Percentiles rank a stretch among this genome's conserved stretches.
Conservation (phyloP, 2,113 vertebrate species). For the Parotia lawesii region DNA sequence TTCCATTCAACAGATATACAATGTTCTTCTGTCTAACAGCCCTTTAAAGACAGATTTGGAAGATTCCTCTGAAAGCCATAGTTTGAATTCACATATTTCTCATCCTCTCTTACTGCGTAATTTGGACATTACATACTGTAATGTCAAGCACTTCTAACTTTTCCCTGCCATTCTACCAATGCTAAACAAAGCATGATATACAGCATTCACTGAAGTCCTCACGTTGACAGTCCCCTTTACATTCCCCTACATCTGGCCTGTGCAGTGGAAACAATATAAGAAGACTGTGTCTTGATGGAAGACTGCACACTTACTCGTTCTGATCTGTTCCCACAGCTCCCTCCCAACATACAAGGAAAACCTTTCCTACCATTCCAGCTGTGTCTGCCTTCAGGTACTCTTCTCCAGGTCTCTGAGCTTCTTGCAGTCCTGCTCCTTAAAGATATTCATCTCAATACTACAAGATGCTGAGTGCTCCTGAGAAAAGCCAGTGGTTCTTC, state of each 20-base stretch:
- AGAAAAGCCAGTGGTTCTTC: not conserved
- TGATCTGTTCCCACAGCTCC: not conserved
- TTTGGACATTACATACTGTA: not conserved
- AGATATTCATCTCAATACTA: conserved; percentile 7
- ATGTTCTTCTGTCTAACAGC: not conserved
- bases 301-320: not conserved
- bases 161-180: not conserved
- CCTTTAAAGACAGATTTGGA: not conserved
- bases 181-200: not conserved
- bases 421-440: not conserved
- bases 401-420: not conserved
- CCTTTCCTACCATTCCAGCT: conserved; percentile 41
- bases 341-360: conserved; percentile 15
- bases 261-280: not conserved
- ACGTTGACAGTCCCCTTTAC: not conserved
- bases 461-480: conserved; percentile 2
- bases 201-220: not conserved
- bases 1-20: conserved; percentile 57
- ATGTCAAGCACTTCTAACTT: not conserved
- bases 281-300: not conserved
- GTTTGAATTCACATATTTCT: not conserved
- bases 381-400: conserved; percentile 30
- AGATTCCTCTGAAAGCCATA: not conserved
- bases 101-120: not conserved
- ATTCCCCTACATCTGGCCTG: not conserved